These are phyloP conservation scores for Ameiurus melas DNA, from an alignment of 2,113 vertebrate species.

Conservation along the genomic window DNA sequence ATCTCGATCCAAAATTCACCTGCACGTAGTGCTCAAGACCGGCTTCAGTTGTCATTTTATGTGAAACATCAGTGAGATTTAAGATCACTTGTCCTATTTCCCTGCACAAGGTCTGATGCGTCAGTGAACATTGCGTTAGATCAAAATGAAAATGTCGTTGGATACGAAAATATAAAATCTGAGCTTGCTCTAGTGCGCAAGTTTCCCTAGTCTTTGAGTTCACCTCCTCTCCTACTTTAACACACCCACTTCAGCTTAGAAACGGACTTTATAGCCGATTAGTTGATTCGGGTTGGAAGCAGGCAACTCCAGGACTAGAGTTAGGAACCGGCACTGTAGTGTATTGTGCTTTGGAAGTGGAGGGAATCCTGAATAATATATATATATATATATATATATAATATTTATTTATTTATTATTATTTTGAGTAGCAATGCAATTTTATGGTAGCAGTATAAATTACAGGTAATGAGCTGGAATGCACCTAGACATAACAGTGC, in stretches of 20 bases:
- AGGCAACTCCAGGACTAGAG: background rate
- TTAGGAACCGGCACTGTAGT: background rate
- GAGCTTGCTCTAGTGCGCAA: background rate
- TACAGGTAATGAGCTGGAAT: background rate
- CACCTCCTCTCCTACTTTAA: too few species aligned
- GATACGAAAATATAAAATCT: background rate
- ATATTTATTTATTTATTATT: too few species aligned
- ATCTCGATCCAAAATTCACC: background rate
- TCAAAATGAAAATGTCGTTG: background rate
- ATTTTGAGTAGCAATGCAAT: background rate
- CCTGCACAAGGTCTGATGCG: background rate
- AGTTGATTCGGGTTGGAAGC: background rate
- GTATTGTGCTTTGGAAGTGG: background rate
- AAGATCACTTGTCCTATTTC: too few species aligned
- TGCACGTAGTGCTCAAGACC: background rate
- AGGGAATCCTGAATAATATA: background rate
- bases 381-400: too few species aligned
- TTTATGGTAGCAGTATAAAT: background rate
- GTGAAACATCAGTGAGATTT: background rate
- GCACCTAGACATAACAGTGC: background rate
- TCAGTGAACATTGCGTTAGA: too few species aligned
- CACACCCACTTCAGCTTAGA: background rate
- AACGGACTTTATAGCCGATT: background rate
- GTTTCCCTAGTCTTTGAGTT: background rate
- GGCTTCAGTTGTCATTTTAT: background rate